Conservation (phyloP, 2,888 invertebrate genomes). For the Schrankia costaestrigalis region DNA sequence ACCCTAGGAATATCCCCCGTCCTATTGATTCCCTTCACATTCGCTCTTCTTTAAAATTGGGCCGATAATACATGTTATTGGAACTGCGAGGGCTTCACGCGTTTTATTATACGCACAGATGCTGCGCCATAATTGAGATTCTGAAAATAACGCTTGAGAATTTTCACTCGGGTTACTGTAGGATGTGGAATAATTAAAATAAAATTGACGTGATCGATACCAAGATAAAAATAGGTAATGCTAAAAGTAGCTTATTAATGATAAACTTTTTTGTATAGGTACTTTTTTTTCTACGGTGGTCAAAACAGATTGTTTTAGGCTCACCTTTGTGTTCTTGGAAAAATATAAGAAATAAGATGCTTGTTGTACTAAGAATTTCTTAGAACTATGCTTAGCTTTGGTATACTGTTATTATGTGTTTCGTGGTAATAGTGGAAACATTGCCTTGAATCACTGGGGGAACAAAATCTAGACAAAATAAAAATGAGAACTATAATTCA, state of each 20-base stretch:
- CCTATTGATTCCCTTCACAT: constrained; percentile 66
- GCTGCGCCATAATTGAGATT: constrained; percentile 32
- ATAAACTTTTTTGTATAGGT: not conserved
- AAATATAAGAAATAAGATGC: no score
- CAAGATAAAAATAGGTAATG: not conserved
- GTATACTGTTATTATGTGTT: no score
- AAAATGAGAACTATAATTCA: no score
- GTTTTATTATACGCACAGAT: constrained; percentile 40
- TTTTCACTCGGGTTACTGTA: constrained; percentile 4
- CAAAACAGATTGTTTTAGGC: no score
- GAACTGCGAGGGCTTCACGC: constrained; percentile 42
- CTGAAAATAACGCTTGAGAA: constrained; percentile 21
- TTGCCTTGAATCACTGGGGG: no score
- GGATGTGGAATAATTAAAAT: constrained; percentile 8
- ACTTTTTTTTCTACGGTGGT: no score
- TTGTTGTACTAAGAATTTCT: no score
- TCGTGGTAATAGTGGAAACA: no score
- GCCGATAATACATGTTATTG: constrained; percentile 64
- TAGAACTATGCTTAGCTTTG: no score
- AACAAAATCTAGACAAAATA: no score
- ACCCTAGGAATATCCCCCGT: constrained; percentile 61
- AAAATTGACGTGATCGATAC: not conserved
- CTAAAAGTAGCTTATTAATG: not conserved
- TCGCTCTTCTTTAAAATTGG: constrained; percentile 61
- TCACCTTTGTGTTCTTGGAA: no score